These are phyloP conservation scores for Chelon auratus DNA, from an alignment of 2,797 vertebrate genomes.

Conservation along the genomic window DNA sequence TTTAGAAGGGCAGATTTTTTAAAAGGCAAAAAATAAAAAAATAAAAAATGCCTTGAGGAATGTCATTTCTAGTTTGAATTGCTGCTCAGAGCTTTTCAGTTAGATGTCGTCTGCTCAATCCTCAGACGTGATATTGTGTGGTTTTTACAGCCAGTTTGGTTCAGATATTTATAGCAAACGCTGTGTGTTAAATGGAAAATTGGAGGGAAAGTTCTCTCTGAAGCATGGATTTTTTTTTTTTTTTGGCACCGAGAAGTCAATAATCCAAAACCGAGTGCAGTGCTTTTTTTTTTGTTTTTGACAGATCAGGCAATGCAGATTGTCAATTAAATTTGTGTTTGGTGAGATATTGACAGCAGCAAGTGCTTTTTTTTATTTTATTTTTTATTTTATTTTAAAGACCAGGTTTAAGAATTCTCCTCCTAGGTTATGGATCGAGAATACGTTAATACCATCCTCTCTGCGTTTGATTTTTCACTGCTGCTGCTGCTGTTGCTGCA, in stretches of 20 bases:
- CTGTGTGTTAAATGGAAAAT: slow-evolving; percentile 70
- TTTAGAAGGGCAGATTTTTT: not conserved
- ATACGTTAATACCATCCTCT: slow-evolving; percentile 80
- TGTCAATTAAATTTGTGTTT: slow-evolving; percentile 79
- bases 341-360: slow-evolving; percentile 77
- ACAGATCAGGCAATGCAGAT: slow-evolving; percentile 68
- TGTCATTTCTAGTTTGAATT: slow-evolving; percentile 13
- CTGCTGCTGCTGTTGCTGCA: slow-evolving; percentile 66
- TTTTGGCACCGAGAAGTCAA: slow-evolving; percentile 52
- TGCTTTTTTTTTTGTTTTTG: slow-evolving; percentile 28
- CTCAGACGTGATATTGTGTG: slow-evolving; percentile 41
- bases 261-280: slow-evolving; percentile 60
- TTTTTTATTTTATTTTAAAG: slow-evolving; percentile 64
- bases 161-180: slow-evolving; percentile 56
- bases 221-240: slow-evolving; percentile 63
- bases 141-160: slow-evolving; percentile 42
- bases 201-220: slow-evolving; percentile 59
- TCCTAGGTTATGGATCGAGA: slow-evolving; percentile 79
- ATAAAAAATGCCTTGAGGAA: not conserved
- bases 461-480: slow-evolving; percentile 74
- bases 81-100: slow-evolving; percentile 24
- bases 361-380: slow-evolving; percentile 50
- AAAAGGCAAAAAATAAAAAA: slow-evolving; percentile 8
- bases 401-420: slow-evolving; percentile 75
- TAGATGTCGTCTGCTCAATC: slow-evolving; percentile 27